Base-by-base conservation (phyloP, 2,888 invertebrate genomes). In the Abscondita cerata region DNA sequence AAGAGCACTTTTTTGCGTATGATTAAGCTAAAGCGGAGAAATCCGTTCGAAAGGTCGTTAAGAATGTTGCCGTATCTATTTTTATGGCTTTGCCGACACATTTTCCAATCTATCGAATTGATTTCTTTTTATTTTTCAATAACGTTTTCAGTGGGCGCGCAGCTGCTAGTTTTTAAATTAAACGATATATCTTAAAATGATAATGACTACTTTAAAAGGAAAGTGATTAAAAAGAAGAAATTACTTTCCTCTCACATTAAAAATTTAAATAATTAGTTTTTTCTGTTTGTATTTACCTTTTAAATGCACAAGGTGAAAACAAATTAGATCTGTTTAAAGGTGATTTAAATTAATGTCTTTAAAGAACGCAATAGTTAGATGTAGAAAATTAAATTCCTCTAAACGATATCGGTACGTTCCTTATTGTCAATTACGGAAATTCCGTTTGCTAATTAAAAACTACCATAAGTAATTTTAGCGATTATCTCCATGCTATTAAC, bases 91-190 rank as follows among this genome's bases (percentile, higher is more conserved):
- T 16, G 13, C 16, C 41, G 41, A 16, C 41, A 41, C 41, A 41
- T 6, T 41, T 41, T 41, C 16, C 41, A 41, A 41, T 41, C 41
- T 41, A 13, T 16, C 2, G 15, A 41, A 6, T 41, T 41, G 41
- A 41, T 41, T 41, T 41, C 41, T 41, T 41, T 41, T 41, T 41
- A 41, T 41, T 41, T 41, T 41, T 41, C 41, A 6, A 41, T 41
- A 41, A 41, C 16, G 41, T 41, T 16, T 12, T 41, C 15, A 15
- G 41, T 3, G n/a, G 41, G 2, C 13, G 13, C 41, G 16, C 41
- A 41, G 41, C 13, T 41, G 41, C 15, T 4, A n/a, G 41, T 15
- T 12, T 16, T 41, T 41, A 41, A 41, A 41, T 41, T 41, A 41
- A 41, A 41, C 41, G 41, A 41, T 41, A 41, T 16, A 41, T 41